Base-by-base conservation (phyloP, 2,888 invertebrate genomes). In the Metalampra italica region DNA sequence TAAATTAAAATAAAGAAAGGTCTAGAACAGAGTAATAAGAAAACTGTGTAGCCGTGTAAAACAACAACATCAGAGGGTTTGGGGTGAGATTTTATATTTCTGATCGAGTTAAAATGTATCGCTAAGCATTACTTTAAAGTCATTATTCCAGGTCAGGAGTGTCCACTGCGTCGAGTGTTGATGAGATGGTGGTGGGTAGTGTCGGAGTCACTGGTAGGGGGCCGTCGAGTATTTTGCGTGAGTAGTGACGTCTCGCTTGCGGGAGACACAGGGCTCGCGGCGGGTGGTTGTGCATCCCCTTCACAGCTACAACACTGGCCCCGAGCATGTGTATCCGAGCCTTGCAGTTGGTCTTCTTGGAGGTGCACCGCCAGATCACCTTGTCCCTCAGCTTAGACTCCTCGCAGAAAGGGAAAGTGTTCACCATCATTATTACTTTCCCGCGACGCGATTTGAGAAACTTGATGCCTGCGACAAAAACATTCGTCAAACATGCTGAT, bases 361-460 rank as follows among this genome's bases (percentile, higher is more conserved):
- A 90, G 34, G 90, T 90, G 60, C 90, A 90, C 43, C 90, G 73
- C 90, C 90, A 90, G 55, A 90, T 90, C 43, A 90, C 89, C 62
- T 90, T 90, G 60, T 89, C 89, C 52, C 89, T 68, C 66, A 90
- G 62, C 64, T 89, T 89, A 1, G 90, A 90, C 69, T 90, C 90
- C 64, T 90, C 90, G 63, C 90, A 90, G 68, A 90, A 90, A 4
- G 90, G 90, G 59, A 90, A 90, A 43, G 90, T 90, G 60, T 90
- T 90, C 71, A 90, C 90, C 86, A 90, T 85, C 90, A 90, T 90
- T 56, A 90, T 88, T 45, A 90, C 79, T 65, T 90, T 90, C 50
- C 90, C 90, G 40, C 90, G 89, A 1, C 90, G 81, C 32, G 90
- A 90, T 65, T 87, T 87, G 63, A 90, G 70, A 75, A 90, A 90